These are phyloP conservation scores for Phallusia fumigata DNA, from an alignment of 23 tunicate genomes.

Conservation along the genomic window DNA sequence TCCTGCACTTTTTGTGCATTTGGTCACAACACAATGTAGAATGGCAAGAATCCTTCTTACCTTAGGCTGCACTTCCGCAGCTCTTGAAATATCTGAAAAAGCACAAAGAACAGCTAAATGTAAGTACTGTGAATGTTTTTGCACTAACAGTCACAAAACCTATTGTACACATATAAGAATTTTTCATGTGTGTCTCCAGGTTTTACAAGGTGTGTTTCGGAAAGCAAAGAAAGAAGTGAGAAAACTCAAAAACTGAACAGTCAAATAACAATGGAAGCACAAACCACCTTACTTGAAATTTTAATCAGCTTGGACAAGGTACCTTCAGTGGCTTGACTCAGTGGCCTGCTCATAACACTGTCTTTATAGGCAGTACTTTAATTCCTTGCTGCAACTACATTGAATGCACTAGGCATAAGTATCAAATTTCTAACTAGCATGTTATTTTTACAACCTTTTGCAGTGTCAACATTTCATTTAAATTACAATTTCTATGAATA, in stretches of 20 bases:
- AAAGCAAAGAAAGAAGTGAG: background rate
- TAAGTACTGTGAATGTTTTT: background rate
- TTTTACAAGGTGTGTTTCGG: background rate
- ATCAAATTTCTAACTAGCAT: too few relatives aligned
- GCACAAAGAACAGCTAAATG: background rate
- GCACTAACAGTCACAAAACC: too few relatives aligned
- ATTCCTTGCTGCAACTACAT: too few relatives aligned
- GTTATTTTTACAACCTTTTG: too few relatives aligned
- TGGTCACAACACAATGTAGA: background rate
- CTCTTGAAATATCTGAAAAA: background rate
- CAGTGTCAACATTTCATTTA: too few relatives aligned
- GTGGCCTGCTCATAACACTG: too few relatives aligned
- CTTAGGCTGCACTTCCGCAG: background rate
- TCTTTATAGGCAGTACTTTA: too few relatives aligned
- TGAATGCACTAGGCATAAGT: too few relatives aligned
- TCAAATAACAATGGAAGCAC: background rate
- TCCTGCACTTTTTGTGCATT: background rate
- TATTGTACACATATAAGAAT: too few relatives aligned
- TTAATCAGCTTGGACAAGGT: background rate
- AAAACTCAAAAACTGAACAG: background rate
- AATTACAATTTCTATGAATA: too few relatives aligned
- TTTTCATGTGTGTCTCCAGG: too few relatives aligned
- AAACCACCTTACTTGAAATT: background rate
- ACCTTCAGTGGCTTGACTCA: background rate
- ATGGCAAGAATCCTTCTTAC: background rate